Base-by-base conservation (phyloP, 92 coral and sea anemone genomes). In the Nematostella vectensis region DNA sequence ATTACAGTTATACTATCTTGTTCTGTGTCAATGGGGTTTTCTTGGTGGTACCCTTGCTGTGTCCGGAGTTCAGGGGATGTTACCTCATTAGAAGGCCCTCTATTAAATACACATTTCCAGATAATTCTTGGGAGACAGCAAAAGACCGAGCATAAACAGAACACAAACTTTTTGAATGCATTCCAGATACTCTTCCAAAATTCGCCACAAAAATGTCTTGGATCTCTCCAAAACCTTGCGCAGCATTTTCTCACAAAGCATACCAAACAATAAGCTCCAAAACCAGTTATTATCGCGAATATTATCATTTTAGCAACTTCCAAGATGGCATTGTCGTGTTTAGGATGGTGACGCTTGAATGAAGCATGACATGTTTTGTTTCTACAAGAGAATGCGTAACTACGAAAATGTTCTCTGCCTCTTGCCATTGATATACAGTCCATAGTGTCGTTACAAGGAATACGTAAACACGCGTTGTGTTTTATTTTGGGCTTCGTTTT, bases 241-340 rank as follows among this genome's bases (percentile, higher is more conserved):
- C 9, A 6, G 51, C 51, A 45, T 10, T 45, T 45, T 22, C 21
- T 45, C 18, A 45, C 4, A 19, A 8, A 45, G 4, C 51, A 4
- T 4, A 45, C 4, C 4, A 45, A 4, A 19, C 9, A 45, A 17
- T 10, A 45, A 4, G 18, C 18, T 10, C 12, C 12, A 45, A 45
- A 45, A 6, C 9, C 18, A 4, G 23, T 22, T 4, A 45, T 4
- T 22, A 45, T 8, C 21, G 18, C 51, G 4, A 45, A 17, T 22
- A 45, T 10, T 4, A 45, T 45, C 51, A 45, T 45, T 19, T 45
- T 45, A 15, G 51, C 51, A 19, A 22, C 51, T 17, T 45, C 51
- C 4, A 45, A 19, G 21, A 45, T 45, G 4, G 17, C 40, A 6
- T 6, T 33, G 40, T 15, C 40, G n/a, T n/a, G n/a, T 33, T 33